Conservation (phyloP, 1,140 invertebrate species). For the Calosoma granatense region DNA sequence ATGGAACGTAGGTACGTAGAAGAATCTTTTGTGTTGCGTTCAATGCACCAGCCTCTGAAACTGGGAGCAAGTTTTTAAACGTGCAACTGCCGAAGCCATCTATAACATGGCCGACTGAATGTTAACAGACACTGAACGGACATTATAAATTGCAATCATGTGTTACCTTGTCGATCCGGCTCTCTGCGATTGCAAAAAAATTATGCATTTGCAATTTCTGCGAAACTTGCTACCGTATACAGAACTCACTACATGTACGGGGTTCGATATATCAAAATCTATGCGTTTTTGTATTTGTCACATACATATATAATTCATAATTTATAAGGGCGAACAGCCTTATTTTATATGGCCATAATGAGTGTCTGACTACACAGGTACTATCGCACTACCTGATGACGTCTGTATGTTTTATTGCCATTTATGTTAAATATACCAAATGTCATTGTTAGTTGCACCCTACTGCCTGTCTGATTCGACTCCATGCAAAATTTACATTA, state of each 20-base stretch:
- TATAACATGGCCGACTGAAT: constrained; percentile 1
- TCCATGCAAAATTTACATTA: too few species aligned
- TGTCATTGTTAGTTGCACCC: too few species aligned
- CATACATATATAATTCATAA: background rate
- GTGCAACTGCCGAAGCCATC: constrained; percentile 1
- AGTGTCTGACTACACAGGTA: too few species aligned
- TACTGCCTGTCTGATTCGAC: too few species aligned
- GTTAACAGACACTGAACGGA: constrained; percentile 15
- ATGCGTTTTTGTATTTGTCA: background rate
- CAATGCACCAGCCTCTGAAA: background rate
- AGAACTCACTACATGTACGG: background rate
- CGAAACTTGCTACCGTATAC: constrained; percentile 2
- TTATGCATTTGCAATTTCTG: background rate
- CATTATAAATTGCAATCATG: constrained; percentile 20
- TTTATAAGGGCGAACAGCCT: too few species aligned
- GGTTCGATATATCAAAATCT: background rate
- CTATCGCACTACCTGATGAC: too few species aligned
- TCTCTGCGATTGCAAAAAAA: constrained; percentile 1
- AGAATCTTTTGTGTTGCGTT: background rate
- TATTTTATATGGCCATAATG: too few species aligned
- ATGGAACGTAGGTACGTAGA: too few species aligned
- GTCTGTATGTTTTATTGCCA: too few species aligned
- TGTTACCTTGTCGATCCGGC: constrained; percentile 12
- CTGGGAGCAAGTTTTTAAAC: constrained; percentile 1
- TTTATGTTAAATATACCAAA: too few species aligned